A percentile compares a stretch with the other conserved stretches of the same genome.
These are phyloP conservation scores for Thripadectes ignobilis DNA, from an alignment of 2,797 vertebrate species.

Conservation along the genomic window DNA sequence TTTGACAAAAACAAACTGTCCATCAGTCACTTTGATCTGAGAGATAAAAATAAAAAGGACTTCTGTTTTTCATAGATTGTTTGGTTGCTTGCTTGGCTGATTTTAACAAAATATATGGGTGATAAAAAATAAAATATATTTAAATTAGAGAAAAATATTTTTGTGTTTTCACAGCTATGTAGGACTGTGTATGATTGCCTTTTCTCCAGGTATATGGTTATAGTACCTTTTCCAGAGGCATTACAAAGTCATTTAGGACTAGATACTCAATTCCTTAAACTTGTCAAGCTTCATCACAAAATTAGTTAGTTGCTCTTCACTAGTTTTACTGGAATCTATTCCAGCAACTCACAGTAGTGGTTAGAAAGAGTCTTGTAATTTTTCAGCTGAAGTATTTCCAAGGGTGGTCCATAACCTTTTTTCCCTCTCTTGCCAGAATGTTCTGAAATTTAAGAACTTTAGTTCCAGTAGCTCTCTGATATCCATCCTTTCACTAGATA, in stretches of 20 bases:
- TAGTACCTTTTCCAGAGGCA: not conserved
- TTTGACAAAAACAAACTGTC: not conserved
- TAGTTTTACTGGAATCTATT: not conserved
- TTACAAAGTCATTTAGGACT: not conserved
- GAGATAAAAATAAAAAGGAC: not conserved
- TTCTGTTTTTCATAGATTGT: not conserved
- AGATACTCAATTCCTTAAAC: not conserved
- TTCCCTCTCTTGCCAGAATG: not conserved
- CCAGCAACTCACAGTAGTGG: not conserved
- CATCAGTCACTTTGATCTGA: not conserved
- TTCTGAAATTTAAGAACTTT: not conserved
- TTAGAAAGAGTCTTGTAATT: not conserved
- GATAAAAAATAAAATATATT: not conserved
- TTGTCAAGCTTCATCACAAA: not conserved
- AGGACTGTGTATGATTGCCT: not conserved
- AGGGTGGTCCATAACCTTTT: not conserved
- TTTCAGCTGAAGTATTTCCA: not conserved
- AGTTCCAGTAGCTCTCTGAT: not conserved
- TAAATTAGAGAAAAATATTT: not conserved
- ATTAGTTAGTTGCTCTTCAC: not conserved
- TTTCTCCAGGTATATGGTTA: not conserved
- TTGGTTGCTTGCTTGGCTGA: not conserved
- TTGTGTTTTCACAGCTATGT: accelerated
- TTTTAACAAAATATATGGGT: not conserved
- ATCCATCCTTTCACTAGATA: not conserved